Evolutionary conservation across 1,140 invertebrate species (phyloP).

Genomic region (Trissolcus basalis): DNA sequence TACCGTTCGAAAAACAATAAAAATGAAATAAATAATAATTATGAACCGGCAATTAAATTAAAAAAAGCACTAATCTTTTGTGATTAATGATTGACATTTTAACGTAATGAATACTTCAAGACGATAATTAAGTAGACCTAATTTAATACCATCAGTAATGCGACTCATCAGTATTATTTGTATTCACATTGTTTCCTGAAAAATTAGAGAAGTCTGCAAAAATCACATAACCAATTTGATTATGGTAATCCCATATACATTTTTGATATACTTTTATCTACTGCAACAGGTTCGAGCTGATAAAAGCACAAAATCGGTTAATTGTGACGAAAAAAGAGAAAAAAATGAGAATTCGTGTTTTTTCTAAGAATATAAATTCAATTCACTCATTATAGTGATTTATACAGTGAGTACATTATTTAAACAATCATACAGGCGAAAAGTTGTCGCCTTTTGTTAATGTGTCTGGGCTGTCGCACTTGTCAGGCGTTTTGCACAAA

Average conservation of each 20-base stretch:
- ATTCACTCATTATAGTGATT: too few species aligned
- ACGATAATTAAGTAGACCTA: too few species aligned
- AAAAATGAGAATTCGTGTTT: neutral
- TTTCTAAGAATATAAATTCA: neutral
- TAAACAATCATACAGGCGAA: neutral
- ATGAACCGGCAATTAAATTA: too few species aligned
- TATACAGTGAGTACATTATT: too few species aligned
- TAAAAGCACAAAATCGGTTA: constrained; percentile 35
- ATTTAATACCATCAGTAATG: too few species aligned
- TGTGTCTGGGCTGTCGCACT: constrained; percentile 60
- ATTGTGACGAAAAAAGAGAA: neutral
- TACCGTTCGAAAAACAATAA: too few species aligned
- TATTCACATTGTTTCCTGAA: constrained; percentile 16
- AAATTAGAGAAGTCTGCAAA: constrained; percentile 24
- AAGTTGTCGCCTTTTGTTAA: constrained; percentile 61
- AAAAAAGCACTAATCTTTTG: too few species aligned
- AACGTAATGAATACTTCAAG: too few species aligned
- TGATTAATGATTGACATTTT: too few species aligned
- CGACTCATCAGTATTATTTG: constrained; percentile 51
- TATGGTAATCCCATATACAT: constrained; percentile 61
- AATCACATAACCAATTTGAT: constrained; percentile 30
- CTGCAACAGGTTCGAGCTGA: constrained; percentile 69
- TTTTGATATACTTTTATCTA: constrained; percentile 70
- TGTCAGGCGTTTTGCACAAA: constrained; percentile 66
- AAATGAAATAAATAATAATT: too few species aligned